These are phyloP conservation scores for Artemia sinica DNA, from an alignment of 2,888 invertebrate species.

Conservation along the genomic window DNA sequence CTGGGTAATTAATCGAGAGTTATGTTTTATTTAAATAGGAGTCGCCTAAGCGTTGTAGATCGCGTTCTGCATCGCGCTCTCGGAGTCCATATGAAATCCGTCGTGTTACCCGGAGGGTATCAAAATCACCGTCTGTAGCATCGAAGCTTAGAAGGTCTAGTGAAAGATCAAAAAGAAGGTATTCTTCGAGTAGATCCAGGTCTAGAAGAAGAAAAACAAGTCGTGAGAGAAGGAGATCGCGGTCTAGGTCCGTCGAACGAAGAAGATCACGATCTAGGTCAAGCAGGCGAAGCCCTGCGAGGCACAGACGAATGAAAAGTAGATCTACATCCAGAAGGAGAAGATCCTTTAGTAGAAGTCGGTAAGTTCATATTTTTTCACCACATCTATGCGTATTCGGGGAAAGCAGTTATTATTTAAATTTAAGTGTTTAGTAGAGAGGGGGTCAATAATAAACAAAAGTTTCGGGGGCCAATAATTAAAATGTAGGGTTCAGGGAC, in stretches of 20 bases:
- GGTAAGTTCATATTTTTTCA: not conserved
- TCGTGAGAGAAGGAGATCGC: conserved; percentile 2
- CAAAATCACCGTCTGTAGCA: conserved; percentile 15
- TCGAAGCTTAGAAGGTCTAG: conserved; percentile 15
- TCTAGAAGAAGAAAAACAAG: conserved; percentile 18
- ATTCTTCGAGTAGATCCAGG: conserved; percentile 15
- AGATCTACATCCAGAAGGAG: conserved; percentile 13
- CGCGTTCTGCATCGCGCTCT: not conserved
- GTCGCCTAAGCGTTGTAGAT: not conserved
- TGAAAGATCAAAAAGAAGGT: not conserved
- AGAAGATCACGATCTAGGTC: conserved; percentile 19
- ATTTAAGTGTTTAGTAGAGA: too few species aligned
- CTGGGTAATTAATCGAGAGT: too few species aligned
- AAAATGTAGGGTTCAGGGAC: too few species aligned
- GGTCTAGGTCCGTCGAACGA: not conserved
- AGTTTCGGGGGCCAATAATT: too few species aligned
- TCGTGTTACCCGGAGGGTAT: conserved; percentile 1
- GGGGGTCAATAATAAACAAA: too few species aligned
- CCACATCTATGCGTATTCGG: too few species aligned
- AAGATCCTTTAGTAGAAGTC: not conserved
- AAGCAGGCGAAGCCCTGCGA: not conserved
- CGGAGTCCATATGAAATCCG: conserved; percentile 13
- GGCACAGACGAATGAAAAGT: conserved; percentile 15
- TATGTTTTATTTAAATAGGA: too few species aligned
- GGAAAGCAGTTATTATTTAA: too few species aligned